Percentiles rank a stretch among this genome's conserved stretches.
phyloP scores from a whole-genome alignment of 2,113 vertebrate genomes.

The Zosterops lateralis region DNA sequence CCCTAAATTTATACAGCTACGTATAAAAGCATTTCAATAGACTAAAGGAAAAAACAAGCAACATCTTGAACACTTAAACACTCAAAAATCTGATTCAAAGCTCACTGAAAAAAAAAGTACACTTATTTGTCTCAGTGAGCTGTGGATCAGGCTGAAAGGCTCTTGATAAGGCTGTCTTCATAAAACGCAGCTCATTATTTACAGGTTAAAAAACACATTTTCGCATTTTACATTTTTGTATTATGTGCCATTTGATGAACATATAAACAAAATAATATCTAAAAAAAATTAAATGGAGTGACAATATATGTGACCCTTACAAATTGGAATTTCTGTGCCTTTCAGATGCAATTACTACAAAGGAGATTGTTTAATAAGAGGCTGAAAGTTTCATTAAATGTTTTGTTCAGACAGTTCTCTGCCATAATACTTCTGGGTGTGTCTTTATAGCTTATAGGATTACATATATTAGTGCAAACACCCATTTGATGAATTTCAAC shows the following conservation, averaged over 20 bases:
- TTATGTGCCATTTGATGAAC: not conserved
- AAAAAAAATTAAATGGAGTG: not conserved
- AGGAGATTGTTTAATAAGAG: not conserved
- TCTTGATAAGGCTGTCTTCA: not conserved
- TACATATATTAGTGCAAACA: conserved; percentile 3
- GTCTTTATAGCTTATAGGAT: not conserved
- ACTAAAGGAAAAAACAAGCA: not conserved
- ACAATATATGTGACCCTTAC: not conserved
- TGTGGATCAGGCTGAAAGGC: not conserved
- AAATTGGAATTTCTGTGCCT: not conserved
- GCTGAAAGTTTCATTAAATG: not conserved
- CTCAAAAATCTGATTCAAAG: not conserved
- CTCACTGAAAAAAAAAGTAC: not conserved
- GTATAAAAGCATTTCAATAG: not conserved
- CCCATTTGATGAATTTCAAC: conserved; percentile 4
- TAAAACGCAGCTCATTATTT: not conserved
- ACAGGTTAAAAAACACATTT: not conserved
- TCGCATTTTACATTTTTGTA: accelerated
- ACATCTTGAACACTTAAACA: not conserved
- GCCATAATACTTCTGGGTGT: not conserved
- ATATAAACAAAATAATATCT: not conserved
- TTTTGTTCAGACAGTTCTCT: not conserved
- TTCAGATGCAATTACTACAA: not conserved
- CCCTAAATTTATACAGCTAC: not conserved
- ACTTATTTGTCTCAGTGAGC: not conserved